Evolutionary conservation across 2,888 invertebrate species (phyloP), one percentile per base, ranked within the genome.

Genomic region (Melinaea menophilus): DNA sequence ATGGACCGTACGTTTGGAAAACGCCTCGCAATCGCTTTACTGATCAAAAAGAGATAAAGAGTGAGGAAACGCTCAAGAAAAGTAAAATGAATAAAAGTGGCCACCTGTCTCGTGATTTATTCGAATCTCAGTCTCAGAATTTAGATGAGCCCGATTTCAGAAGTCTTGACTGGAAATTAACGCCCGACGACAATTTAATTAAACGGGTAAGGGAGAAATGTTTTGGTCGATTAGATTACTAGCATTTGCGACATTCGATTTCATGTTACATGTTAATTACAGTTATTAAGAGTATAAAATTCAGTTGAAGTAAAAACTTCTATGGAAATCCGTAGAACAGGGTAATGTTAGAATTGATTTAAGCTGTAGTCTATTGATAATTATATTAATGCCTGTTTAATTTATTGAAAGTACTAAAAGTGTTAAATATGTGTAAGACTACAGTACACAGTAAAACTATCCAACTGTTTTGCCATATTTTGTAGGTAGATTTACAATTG

Each of bases 91-190:
- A 76, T 37, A 76, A 71, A 31, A 70, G 79, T 2, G 77, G 78
- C 11, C 84, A 81, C 55, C 76, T 75, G 65, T 90, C 89, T n/a
- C 77, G 82, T 64, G 89, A 90, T 69, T 63, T 90, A 22, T 90
- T 90, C 66, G 89, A 87, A 47, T 86, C 88, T 2, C 85, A 85
- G 66, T 85, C 87, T 31, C 86, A 84, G 62, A 86, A 87, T 5
- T 68, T 74, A 3, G 83, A 83, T 4, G 84, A 85, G 31, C 64
- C 67, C 3, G 79, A 81, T 54, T 66, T 75, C 2, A 80, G 72
- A 54, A 72, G 75, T 61, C 69, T 80, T 37, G 80, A 86, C 65
- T 86, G 86, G 85, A 85, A 82, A 67, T 71, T 86, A 37, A 84
- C 84, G 41, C 86, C 85, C 4, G 82, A 86, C 56, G 82, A 86